Conservation (phyloP, 2,113 vertebrate species). For the Anser cygnoides region DNA sequence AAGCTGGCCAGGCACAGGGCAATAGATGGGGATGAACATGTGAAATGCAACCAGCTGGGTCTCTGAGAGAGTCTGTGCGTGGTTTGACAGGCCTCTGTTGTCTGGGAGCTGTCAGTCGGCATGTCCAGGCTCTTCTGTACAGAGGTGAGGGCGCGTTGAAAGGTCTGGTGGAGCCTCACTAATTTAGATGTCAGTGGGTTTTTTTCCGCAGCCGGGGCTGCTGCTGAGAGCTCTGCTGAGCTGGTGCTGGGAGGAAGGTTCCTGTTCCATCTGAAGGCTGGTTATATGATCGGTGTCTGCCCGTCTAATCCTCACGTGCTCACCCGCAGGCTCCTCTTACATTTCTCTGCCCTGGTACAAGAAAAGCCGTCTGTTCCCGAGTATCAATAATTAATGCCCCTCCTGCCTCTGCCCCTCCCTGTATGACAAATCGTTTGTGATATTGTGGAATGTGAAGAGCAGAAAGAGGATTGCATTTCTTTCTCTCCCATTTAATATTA, state of each 20-base stretch:
- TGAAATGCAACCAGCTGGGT: not conserved
- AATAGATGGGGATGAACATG: not conserved
- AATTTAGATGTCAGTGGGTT: slow-evolving; percentile 40
- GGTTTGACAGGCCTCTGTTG: not conserved
- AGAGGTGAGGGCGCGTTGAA: not conserved
- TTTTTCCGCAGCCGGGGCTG: not conserved
- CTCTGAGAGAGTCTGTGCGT: not conserved
- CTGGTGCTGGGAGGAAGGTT: slow-evolving; percentile 33
- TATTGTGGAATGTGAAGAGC: slow-evolving; percentile 65
- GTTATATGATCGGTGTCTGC: slow-evolving; percentile 30
- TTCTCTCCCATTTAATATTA: slow-evolving; percentile 63
- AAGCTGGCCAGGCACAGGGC: not conserved
- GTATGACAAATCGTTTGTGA: slow-evolving; percentile 64
- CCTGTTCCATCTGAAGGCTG: slow-evolving; percentile 11
- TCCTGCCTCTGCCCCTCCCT: slow-evolving; percentile 48
- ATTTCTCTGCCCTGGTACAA: slow-evolving; percentile 20
- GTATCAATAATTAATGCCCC: slow-evolving; percentile 64
- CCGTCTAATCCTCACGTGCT: slow-evolving; percentile 49
- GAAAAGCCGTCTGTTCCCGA: slow-evolving; percentile 67
- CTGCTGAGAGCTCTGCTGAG: not conserved
- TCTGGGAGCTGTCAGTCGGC: slow-evolving; percentile 33
- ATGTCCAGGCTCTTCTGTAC: not conserved
- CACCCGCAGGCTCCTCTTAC: slow-evolving; percentile 43
- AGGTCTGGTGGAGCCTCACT: slow-evolving; percentile 21
- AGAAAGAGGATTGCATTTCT: slow-evolving; percentile 60